Base-by-base conservation (phyloP, 1,140 invertebrate species). In the Medauroidea extradentata region DNA sequence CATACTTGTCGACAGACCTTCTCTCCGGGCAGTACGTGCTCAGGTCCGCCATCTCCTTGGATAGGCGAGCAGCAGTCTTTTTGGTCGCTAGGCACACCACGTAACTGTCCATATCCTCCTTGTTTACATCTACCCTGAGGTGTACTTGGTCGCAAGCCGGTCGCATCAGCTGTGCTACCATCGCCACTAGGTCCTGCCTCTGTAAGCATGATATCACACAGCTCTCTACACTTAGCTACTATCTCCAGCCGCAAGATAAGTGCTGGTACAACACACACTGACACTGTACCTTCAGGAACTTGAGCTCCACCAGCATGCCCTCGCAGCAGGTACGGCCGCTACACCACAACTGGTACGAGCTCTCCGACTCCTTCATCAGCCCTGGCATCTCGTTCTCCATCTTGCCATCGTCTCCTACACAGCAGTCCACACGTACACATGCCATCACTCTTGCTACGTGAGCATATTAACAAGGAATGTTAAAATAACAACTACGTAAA, bases 21-120 rank as follows among this genome's bases (percentile, higher is more conserved):
- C 89, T 89, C 73, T 98, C 95, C 39, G 91, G 88, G 78, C 93
- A 96, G 78, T 90, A 98, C 63, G 90, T 85, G 72, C 85, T 93
- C 89, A 99, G 79, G 79, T 99, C 97, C 62, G 89, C 86, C 83
- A 95, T 92, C 65, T 99, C 96, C 78, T 97, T 97, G 3, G 86
- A 81, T 8, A 98, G 78, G 69, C 88, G 88, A 3, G 83, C 75
- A 42, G 91, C 89, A 42, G 87, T 87, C 76, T 94, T 96, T 73
- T 96, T 97, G 29, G 88, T 85, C 5, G 92, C 95, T 9, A 99
- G 77, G 66, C 90, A 93, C 67, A 99, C 86, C 2, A 99, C 93
- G 80, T 96, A 98, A 56, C 84, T 86, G 68, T 96, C 97, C 85
- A 94, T 91, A 65, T 96, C 91, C 63, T 94, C 91, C 68, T 87